These are phyloP conservation scores for Salticus scenicus DNA, from an alignment of 2,888 invertebrate species.

Conservation along the genomic window DNA sequence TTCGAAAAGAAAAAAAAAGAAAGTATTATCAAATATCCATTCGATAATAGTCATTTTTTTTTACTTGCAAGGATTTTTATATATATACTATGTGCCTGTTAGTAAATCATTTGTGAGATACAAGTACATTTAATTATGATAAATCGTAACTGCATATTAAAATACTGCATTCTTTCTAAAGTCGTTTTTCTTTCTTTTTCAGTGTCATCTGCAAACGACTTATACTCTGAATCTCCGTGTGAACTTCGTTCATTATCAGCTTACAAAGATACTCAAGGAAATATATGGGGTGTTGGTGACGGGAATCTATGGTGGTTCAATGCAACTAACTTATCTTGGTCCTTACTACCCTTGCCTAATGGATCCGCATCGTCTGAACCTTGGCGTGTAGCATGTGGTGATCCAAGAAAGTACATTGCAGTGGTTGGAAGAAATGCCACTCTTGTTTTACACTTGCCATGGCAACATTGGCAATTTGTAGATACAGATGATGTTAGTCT, in stretches of 20 bases:
- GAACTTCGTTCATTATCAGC: constrained; percentile 53
- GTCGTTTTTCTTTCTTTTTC: constrained; percentile 39
- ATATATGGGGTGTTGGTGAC: constrained; percentile 63
- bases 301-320: constrained; percentile 66
- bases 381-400: constrained; percentile 62
- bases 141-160: too few relatives aligned
- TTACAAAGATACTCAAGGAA: constrained; percentile 53
- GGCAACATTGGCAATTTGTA: constrained; percentile 61
- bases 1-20: too few relatives aligned
- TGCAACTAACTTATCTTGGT: constrained; percentile 59
- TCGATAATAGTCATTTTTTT: too few relatives aligned
- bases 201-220: constrained; percentile 39
- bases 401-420: constrained; percentile 44
- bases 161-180: too few relatives aligned
- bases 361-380: constrained; percentile 34
- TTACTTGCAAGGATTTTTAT: too few relatives aligned
- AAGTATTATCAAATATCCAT: too few relatives aligned
- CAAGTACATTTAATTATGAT: too few relatives aligned
- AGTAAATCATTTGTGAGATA: too few relatives aligned
- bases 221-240: constrained; percentile 58
- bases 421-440: constrained; percentile 36
- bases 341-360: constrained; percentile 53
- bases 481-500: constrained; percentile 57
- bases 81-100: too few relatives aligned
- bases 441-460: constrained; percentile 44